Base-by-base conservation (phyloP, 2,888 invertebrate genomes). In the Hydroisotoma schaefferi region DNA sequence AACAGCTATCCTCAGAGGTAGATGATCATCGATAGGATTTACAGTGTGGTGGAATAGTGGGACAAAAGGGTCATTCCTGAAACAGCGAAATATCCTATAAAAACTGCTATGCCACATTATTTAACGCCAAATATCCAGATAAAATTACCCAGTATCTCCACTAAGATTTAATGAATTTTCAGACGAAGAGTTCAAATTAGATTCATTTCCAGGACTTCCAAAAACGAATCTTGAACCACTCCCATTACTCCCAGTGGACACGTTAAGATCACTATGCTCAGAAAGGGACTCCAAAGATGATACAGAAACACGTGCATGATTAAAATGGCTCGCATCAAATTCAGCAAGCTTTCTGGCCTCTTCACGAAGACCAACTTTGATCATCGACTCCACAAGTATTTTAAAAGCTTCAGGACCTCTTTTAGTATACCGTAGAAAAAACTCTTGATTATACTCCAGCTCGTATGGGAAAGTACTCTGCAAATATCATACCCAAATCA, bases 341-440 rank as follows among this genome's bases (percentile, higher is more conserved):
- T 15, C 27, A 22, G 10, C 52, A 33, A 63, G 38, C 15, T 26
- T 2, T 26, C 29, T 26, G 1, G 70, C 70, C 52, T 66, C 70
- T 25, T 61, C 60, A 12, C 63, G 43, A 23, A 68, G 58, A 2
- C 70, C 70, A 28, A 53, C 65, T n/a, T 33, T 46, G n/a, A 52
- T 59, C 28, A 70, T 44, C 15, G 59, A 46, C 3, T 66, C 57
- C 1, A 68, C 37, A 5, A 70, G 38, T 53, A 59, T 55, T 18
- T 43, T 28, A 52, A 61, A 68, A 15, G 68, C 70, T 2, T 44
- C 48, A 18, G 70, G 70, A 12, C 70, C 70, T 2, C 70, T 43
- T 48, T 61, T 68, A 1, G 57, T 63, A 43, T 67, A 68, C 23
- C 47, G 59, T 43, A 70, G 49, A 51, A 68, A 67, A 56, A 70